Evolutionary conservation across 2,113 vertebrate species (phyloP).

Genomic region (Talpa occidentalis): DNA sequence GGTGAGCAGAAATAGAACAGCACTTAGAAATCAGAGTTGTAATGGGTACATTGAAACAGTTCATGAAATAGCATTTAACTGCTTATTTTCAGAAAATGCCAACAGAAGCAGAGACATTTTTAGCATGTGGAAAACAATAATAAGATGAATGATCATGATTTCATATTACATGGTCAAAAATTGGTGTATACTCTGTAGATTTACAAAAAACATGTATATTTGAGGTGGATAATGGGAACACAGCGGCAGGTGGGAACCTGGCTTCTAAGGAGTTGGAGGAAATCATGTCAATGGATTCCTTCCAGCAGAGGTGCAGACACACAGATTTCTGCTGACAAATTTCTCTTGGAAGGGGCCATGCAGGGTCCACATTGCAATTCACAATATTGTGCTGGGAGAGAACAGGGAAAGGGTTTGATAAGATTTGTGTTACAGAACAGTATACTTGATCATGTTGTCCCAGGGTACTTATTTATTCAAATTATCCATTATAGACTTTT

Average conservation of each 20-base stretch:
- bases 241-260: background rate
- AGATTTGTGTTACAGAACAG: background rate
- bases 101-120: background rate
- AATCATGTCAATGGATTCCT: background rate
- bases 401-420: background rate
- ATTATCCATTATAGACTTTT: background rate
- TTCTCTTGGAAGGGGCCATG: background rate
- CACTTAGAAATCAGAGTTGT: background rate
- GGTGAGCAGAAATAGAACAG: background rate
- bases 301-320: background rate
- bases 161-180: background rate
- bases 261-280: background rate
- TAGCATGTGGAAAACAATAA: background rate
- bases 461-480: constrained; percentile 11
- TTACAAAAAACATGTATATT: background rate
- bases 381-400: background rate
- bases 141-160: background rate
- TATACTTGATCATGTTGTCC: background rate
- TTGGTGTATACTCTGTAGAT: background rate
- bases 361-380: background rate
- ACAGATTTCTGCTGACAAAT: background rate
- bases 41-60: background rate
- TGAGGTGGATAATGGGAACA: background rate
- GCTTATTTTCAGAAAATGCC: background rate
- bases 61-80: background rate